Evolutionary conservation across 2,113 vertebrate species (phyloP).

Genomic region (Suncus etruscus): DNA sequence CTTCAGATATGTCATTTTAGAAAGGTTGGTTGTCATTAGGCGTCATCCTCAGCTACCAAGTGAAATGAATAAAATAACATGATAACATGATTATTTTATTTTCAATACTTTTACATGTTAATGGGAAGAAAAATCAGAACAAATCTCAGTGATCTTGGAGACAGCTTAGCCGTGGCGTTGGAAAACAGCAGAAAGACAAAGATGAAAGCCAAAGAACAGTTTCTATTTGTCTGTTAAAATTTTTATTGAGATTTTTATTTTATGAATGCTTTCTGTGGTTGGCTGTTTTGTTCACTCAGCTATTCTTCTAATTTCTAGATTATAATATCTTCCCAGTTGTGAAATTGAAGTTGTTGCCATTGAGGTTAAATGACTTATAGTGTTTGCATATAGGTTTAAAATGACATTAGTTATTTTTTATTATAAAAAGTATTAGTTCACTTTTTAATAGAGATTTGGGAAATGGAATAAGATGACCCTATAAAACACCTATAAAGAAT

Average conservation of each 20-base stretch:
- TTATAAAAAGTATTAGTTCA: not conserved
- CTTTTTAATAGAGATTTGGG: conserved; percentile 5
- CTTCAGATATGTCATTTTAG: conserved; percentile 41
- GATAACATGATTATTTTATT: conserved; percentile 20
- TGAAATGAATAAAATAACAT: conserved; percentile 19
- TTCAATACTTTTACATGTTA: conserved; percentile 5
- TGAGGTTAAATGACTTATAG: not conserved
- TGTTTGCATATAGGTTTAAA: not conserved
- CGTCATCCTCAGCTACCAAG: not conserved
- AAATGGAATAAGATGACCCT: not conserved
- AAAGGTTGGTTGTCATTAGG: conserved; percentile 37
- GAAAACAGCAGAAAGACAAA: not conserved
- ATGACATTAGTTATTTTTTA: not conserved
- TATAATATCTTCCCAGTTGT: not conserved
- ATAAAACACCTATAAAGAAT: not conserved
- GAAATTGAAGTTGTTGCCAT: not conserved
- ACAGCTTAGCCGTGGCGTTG: conserved; percentile 36
- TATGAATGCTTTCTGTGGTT: not conserved
- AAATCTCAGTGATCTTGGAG: not conserved
- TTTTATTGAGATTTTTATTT: conserved; percentile 44
- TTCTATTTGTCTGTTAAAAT: conserved; percentile 18
- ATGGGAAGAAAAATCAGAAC: not conserved
- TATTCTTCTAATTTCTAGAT: conserved; percentile 16
- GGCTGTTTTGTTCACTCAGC: not conserved
- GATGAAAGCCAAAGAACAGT: not conserved